Evolutionary conservation across 2,113 vertebrate genomes (phyloP).

Genomic region (Burhinus oedicnemus): DNA sequence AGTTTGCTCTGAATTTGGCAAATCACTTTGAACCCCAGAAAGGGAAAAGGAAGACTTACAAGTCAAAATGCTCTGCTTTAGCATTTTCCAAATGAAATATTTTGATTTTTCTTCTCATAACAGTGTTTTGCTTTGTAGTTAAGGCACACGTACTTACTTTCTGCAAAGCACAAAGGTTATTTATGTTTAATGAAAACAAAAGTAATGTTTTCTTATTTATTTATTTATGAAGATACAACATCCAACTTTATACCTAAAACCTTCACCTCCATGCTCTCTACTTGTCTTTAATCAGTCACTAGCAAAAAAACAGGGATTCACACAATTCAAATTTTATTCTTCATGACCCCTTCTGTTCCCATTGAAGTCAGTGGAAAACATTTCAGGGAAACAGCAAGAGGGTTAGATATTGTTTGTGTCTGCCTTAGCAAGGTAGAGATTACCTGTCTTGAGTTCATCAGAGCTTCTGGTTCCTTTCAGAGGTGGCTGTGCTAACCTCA

Average conservation of each 20-base stretch:
- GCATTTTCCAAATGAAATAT: not conserved
- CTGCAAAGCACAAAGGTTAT: not conserved
- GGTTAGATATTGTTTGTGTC: not conserved
- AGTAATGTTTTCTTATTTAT: not conserved
- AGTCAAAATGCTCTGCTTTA: not conserved
- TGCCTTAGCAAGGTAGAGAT: not conserved
- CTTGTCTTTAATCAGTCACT: not conserved
- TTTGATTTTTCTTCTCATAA: not conserved
- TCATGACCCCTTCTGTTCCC: not conserved
- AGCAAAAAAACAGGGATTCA: not conserved
- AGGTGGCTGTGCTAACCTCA: not conserved
- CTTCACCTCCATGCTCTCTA: not conserved
- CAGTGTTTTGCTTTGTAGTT: not conserved
- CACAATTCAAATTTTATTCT: not conserved
- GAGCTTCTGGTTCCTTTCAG: not conserved
- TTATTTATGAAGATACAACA: not conserved
- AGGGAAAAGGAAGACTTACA: not conserved
- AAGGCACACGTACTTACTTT: not conserved
- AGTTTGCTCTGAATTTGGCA: not conserved
- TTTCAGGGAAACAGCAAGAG: not conserved
- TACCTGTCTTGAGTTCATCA: not conserved
- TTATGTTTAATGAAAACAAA: not conserved
- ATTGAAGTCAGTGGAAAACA: not conserved
- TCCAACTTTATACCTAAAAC: not conserved
- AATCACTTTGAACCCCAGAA: not conserved